phyloP scores from a whole-genome alignment of 37 sponge, comb jelly and placozoan species.

The Chondrosia reniformis region DNA sequence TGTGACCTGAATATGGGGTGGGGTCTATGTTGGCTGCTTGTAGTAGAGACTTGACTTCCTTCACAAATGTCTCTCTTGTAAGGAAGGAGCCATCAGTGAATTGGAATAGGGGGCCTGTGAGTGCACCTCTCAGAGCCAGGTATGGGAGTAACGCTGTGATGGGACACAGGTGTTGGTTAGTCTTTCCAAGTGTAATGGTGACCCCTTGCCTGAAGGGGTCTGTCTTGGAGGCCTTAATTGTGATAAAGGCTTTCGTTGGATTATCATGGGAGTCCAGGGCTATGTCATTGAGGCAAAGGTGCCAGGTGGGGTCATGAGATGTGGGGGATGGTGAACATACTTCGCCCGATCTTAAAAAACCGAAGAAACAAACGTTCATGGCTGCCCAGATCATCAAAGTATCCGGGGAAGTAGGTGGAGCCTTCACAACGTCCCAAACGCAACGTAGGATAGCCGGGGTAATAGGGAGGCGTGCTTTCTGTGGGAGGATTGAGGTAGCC shows the following conservation, averaged over 20 bases:
- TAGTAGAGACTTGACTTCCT: not conserved
- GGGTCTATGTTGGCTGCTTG: conserved; percentile 4
- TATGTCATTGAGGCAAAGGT: conserved; percentile 7
- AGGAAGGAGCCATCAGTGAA: conserved; percentile 17
- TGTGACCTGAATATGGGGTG: conserved; percentile 28
- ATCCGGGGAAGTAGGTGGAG: not conserved
- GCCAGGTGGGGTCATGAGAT: conserved; percentile 12
- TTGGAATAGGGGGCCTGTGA: conserved; percentile 20
- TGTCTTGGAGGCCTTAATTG: conserved; percentile 37
- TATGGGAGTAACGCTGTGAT: conserved; percentile 31
- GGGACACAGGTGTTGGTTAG: conserved; percentile 27
- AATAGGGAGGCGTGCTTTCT: conserved; percentile 30
- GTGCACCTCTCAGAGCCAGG: conserved; percentile 12
- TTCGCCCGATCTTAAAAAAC: conserved; percentile 40
- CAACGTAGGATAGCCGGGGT: conserved; percentile 27
- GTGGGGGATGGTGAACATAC: not conserved
- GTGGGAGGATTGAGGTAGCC: not conserved
- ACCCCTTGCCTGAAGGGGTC: conserved; percentile 40
- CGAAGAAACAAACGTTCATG: conserved; percentile 36
- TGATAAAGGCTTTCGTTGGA: not conserved
- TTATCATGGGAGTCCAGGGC: conserved; percentile 1
- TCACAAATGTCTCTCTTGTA: conserved; percentile 25
- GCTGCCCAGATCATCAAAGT: conserved; percentile 42
- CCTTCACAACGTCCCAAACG: not conserved
- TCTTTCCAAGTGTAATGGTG: conserved; percentile 12